Evolutionary conservation across 2,888 invertebrate species (phyloP), one percentile per base, ranked within the genome.

Genomic region (Watsonalla cultraria): DNA sequence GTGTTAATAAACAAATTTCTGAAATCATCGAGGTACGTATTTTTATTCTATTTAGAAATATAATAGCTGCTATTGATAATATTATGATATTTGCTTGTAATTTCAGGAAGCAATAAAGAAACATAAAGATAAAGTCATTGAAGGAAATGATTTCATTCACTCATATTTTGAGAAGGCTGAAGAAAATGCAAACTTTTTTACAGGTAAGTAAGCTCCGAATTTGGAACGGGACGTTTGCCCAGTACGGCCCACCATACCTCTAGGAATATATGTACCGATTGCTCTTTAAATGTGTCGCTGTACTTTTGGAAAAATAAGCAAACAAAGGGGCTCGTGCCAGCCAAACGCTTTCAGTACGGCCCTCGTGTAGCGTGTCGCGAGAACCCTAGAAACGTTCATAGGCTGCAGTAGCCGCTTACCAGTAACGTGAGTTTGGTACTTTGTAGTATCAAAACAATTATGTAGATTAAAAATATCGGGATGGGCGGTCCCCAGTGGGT

Each of bases 131-230:
- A 86, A 85, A 39, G 62, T 82, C 46, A 66, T 82, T 7, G 57
- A 64, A n/a, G 79, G 72, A 45, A 74, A 76, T 47, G 85, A 94
- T 74, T 90, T 94, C 39, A 94, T 95, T 51, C 94, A 94, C 67
- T 92, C 93, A 4, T 95, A 93, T 79, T 74, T 95, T 5, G 42
- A 42, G 11, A 42, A 42, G 11, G 42, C 42, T 11, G 11, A 42
- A 11, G 42, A 11, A 8, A 11, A 42, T 42, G 2, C 42, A 11
- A 42, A 42, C 5, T 42, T 84, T 6, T 84, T 85, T 60, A 81
- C 86, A 51, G 80, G 86, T 72, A 66, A 70, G 70, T 57, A 11
- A 9, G 7, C 6, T 39, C 9, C 7, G 5, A 35, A 35, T 35
- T 5, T 35, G 5, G 35, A 6, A 35, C 7, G 35, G 6, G 5